A percentile compares a stretch with the other conserved stretches of the same genome.
These are phyloP conservation scores for Diarsia rubi DNA, from an alignment of 2,888 invertebrate species.

Conservation along the genomic window DNA sequence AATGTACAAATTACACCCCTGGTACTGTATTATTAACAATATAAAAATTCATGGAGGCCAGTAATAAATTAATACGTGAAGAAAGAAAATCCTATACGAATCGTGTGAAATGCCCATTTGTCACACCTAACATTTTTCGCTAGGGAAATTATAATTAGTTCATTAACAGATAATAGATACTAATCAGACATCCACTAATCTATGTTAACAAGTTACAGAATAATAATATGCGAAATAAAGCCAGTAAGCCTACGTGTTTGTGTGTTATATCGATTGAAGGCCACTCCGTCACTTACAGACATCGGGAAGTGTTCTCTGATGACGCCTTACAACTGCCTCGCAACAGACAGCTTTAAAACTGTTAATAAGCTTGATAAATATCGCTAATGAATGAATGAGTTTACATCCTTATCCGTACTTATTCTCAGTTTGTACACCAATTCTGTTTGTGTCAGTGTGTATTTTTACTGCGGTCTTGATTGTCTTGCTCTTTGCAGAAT, in stretches of 20 bases:
- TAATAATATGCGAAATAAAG: slow-evolving; percentile 60
- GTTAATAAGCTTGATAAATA: slow-evolving; percentile 35
- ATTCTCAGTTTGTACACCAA: background rate
- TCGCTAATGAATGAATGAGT: slow-evolving; percentile 35
- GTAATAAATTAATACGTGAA: background rate
- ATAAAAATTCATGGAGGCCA: background rate
- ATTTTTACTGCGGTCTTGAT: background rate
- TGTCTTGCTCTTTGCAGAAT: background rate
- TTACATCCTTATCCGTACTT: slow-evolving; percentile 19
- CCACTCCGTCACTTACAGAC: slow-evolving; percentile 80
- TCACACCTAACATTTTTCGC: slow-evolving; percentile 11
- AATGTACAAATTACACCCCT: background rate
- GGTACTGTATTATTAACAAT: background rate
- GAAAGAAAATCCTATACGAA: slow-evolving; percentile 3
- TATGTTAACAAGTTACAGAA: slow-evolving; percentile 53
- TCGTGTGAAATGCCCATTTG: slow-evolving; percentile 29
- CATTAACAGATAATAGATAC: slow-evolving; percentile 10
- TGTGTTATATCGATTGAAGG: slow-evolving; percentile 74
- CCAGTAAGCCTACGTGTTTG: slow-evolving; percentile 41
- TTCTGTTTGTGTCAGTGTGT: background rate
- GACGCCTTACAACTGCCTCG: slow-evolving; percentile 68
- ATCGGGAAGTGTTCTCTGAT: slow-evolving; percentile 81
- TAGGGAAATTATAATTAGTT: slow-evolving; percentile 25
- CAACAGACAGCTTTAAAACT: slow-evolving; percentile 44
- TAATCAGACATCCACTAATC: slow-evolving; percentile 13